These are phyloP conservation scores for Cygnus buccinator DNA, from an alignment of 2,113 vertebrate species.

Conservation along the genomic window DNA sequence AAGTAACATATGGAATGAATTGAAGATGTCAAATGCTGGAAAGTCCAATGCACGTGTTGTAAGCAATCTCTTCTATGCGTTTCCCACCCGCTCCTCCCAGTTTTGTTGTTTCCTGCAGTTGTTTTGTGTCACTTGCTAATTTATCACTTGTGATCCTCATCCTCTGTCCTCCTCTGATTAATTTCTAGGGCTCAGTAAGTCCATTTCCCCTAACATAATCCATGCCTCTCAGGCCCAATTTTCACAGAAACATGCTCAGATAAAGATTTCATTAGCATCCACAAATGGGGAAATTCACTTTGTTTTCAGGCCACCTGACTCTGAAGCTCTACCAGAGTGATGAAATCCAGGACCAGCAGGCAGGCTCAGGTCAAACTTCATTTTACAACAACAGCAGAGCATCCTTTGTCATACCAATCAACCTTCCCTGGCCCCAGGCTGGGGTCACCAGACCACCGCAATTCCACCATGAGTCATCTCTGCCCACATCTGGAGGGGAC, in stretches of 20 bases:
- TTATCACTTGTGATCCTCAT: conserved; percentile 60
- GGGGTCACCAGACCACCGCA: no score
- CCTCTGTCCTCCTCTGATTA: conserved; percentile 54
- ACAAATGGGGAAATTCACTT: conserved; percentile 9
- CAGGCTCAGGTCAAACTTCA: background rate
- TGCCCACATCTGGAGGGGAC: no score
- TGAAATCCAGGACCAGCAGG: background rate
- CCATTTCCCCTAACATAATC: conserved; percentile 33
- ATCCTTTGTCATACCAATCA: no score
- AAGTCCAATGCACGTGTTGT: conserved; percentile 31
- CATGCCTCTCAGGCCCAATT: conserved; percentile 11
- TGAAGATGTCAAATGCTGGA: conserved; percentile 54
- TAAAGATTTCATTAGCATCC: conserved; percentile 58
- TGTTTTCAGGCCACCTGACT: conserved; percentile 4
- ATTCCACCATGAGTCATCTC: no score
- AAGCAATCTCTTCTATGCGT: conserved; percentile 42
- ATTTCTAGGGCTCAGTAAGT: conserved; percentile 32
- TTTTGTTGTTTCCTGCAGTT: conserved; percentile 50
- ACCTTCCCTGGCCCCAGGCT: no score
- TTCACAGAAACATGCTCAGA: conserved; percentile 33
- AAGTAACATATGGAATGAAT: conserved; percentile 73
- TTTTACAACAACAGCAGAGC: no score
- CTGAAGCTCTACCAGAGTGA: background rate
- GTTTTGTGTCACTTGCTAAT: conserved; percentile 53
- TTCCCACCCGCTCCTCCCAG: conserved; percentile 34